A percentile compares a stretch with the other conserved stretches of the same genome.
Conservation (phyloP, 1,140 invertebrate species). For the Bradynema listronoti region DNA sequence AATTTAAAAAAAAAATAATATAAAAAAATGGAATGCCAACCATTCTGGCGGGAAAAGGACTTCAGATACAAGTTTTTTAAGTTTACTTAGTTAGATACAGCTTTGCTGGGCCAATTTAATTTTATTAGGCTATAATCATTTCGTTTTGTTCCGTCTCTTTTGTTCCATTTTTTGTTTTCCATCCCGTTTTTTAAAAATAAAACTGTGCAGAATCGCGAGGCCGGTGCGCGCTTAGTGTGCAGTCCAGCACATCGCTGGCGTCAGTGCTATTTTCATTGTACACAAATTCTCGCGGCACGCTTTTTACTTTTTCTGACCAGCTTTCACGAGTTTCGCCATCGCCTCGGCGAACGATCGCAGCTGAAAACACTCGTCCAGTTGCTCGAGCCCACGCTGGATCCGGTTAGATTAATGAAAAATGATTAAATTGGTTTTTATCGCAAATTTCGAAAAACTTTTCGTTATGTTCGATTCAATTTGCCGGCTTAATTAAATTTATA, state of each 20-base stretch:
- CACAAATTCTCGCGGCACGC: constrained; percentile 65
- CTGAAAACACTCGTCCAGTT: constrained; percentile 50
- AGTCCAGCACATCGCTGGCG: constrained; percentile 61
- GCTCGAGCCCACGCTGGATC: constrained; percentile 53
- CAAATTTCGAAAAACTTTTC: constrained; percentile 2
- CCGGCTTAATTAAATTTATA: constrained; percentile 9
- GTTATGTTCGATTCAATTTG: constrained; percentile 13
- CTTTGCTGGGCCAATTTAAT: too few relatives aligned
- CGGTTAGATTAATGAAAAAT: too few relatives aligned
- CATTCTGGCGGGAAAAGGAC: too few relatives aligned
- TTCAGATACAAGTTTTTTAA: too few relatives aligned
- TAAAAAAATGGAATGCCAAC: too few relatives aligned
- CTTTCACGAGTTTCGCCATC: constrained; percentile 48
- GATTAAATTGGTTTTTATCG: too few relatives aligned
- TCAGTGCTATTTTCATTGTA: constrained; percentile 62
- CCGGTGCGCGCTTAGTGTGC: constrained; percentile 59
- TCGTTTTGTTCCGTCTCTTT: too few relatives aligned
- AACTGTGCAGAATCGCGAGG: constrained; percentile 68
- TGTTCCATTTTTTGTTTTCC: too few relatives aligned
- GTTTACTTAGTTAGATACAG: too few relatives aligned
- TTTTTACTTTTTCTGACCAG: constrained; percentile 66
- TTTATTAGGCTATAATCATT: too few relatives aligned
- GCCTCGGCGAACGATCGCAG: constrained; percentile 43
- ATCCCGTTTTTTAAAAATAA: too few relatives aligned
- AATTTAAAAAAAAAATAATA: too few relatives aligned